Conservation (phyloP, 2,797 vertebrate species). For the Manis pentadactyla region DNA sequence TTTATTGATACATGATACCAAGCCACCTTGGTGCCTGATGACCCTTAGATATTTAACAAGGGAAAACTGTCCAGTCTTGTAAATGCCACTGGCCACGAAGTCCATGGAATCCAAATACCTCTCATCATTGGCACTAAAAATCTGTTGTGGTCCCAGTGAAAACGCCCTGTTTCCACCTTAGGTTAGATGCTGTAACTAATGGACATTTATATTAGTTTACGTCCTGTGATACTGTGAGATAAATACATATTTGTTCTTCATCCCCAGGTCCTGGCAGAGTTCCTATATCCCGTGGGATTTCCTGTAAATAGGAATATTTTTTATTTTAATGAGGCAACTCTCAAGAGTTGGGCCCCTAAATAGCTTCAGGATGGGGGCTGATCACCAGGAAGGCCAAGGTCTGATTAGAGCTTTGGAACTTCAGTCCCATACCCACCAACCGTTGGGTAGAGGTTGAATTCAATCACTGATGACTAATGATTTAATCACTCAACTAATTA, state of each 20-base stretch:
- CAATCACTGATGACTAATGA: neutral
- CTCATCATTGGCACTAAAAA: neutral
- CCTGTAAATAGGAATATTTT: neutral
- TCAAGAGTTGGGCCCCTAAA: neutral
- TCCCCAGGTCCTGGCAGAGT: neutral
- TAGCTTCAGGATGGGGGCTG: neutral
- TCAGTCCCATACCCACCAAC: neutral
- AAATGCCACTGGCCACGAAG: neutral
- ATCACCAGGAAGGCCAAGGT: neutral
- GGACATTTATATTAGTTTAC: neutral
- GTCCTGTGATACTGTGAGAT: neutral
- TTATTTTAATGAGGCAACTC: neutral
- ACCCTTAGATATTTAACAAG: neutral
- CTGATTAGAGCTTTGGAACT: neutral
- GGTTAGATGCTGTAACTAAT: neutral
- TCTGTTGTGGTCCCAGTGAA: neutral
- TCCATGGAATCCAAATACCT: neutral
- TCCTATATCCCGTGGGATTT: neutral
- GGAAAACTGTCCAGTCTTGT: neutral
- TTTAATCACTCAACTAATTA: neutral
- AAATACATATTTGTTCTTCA: no score
- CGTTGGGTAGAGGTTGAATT: neutral
- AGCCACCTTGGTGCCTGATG: neutral
- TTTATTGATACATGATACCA: neutral
- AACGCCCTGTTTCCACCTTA: neutral